Conservation (phyloP, 2,888 invertebrate species). For the Diogma glabrata region DNA sequence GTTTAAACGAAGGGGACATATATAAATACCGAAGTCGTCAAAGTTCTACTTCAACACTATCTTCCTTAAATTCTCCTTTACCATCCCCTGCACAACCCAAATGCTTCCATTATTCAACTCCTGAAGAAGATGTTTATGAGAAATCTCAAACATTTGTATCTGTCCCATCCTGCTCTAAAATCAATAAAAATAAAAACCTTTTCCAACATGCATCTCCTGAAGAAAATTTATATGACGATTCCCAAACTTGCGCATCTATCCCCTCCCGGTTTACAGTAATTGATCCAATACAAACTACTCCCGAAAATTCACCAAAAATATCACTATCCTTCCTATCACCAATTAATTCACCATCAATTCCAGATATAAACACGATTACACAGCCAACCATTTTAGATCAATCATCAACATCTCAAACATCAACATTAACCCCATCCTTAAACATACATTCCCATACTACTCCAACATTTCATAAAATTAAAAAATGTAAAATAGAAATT, state of each 20-base stretch:
- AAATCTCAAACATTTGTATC: no score
- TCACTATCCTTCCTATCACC: neutral
- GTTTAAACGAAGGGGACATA: no score
- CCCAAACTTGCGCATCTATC: neutral
- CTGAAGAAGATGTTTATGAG: no score
- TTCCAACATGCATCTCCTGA: no score
- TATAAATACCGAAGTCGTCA: neutral
- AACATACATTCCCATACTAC: neutral
- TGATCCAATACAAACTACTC: neutral
- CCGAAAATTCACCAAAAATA: no score
- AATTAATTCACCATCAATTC: neutral
- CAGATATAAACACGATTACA: neutral
- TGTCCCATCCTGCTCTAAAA: no score
- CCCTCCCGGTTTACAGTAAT: neutral
- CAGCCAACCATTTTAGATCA: neutral
- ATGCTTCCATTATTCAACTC: neutral
- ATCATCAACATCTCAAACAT: neutral
- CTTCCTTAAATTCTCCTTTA: neutral
- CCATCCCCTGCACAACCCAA: neutral
- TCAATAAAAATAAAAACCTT: no score
- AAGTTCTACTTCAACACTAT: no score
- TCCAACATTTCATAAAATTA: no score
- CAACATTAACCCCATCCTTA: neutral
- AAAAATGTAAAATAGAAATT: neutral
- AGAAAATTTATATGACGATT: no score